Conservation (phyloP, 2,888 invertebrate genomes). For the Frankliniella intonsa region DNA sequence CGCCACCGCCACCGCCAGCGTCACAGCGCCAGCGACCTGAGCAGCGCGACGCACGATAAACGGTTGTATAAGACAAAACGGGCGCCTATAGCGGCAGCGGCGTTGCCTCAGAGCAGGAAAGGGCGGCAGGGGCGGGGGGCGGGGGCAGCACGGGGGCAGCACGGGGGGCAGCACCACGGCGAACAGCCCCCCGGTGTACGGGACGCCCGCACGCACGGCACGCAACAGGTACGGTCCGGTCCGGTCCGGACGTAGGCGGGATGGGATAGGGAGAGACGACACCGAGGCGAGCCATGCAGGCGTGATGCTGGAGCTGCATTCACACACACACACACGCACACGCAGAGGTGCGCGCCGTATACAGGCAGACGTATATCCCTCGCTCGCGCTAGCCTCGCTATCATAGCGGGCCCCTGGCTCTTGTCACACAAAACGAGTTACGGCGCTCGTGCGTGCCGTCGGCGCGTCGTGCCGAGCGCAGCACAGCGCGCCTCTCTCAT, state of each 20-base stretch:
- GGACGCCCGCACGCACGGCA: too few species aligned
- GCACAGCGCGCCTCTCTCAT: not conserved
- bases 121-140: too few species aligned
- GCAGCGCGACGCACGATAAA: too few species aligned
- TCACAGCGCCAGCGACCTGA: too few species aligned
- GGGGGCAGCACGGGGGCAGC: too few species aligned
- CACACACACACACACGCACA: not conserved
- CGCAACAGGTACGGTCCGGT: too few species aligned
- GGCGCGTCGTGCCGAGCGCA: not conserved
- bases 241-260: not conserved
- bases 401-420: not conserved
- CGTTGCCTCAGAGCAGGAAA: too few species aligned
- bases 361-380: not conserved
- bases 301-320: not conserved
- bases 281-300: not conserved
- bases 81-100: too few species aligned
- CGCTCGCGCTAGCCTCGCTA: not conserved
- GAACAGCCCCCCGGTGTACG: too few species aligned
- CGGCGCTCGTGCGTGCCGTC: not conserved
- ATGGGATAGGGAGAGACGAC: not conserved
- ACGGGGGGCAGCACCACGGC: too few species aligned
- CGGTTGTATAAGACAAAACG: too few species aligned
- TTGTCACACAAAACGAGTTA: slow-evolving; percentile 20
- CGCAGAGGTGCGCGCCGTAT: not conserved
- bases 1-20: too few species aligned